Conservation (phyloP, 2,113 vertebrate species). For the Macaca nemestrina region DNA sequence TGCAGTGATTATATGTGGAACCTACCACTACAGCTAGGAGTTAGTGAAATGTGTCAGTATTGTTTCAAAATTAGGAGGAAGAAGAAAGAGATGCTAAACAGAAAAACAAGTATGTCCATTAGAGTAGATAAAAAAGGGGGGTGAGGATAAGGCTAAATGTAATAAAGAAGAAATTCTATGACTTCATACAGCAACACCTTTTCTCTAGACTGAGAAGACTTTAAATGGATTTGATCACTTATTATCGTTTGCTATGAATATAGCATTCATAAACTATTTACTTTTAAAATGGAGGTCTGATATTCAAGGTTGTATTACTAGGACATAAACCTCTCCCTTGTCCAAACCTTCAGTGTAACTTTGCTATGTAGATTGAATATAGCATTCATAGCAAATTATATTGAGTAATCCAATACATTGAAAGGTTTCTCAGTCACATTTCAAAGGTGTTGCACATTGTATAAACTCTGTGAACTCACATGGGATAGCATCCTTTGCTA, state of each 20-base stretch:
- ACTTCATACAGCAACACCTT: not conserved
- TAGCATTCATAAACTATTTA: not conserved
- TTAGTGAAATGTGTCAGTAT: not conserved
- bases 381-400: too few species aligned
- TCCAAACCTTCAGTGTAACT: not conserved
- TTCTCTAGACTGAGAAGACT: not conserved
- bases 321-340: not conserved
- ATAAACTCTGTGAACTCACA: not conserved
- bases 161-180: not conserved
- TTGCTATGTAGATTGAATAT: not conserved
- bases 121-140: not conserved
- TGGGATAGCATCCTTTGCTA: not conserved
- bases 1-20: not conserved
- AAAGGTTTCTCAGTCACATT: not conserved
- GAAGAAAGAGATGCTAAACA: not conserved
- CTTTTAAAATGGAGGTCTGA: not conserved
- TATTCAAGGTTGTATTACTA: not conserved
- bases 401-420: too few species aligned
- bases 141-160: not conserved
- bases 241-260: not conserved
- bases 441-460: not conserved
- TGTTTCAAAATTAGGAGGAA: not conserved
- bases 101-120: not conserved
- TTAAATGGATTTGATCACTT: not conserved
- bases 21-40: not conserved